Conservation (phyloP, 2,888 invertebrate species). For the Synergus gifuensis region DNA sequence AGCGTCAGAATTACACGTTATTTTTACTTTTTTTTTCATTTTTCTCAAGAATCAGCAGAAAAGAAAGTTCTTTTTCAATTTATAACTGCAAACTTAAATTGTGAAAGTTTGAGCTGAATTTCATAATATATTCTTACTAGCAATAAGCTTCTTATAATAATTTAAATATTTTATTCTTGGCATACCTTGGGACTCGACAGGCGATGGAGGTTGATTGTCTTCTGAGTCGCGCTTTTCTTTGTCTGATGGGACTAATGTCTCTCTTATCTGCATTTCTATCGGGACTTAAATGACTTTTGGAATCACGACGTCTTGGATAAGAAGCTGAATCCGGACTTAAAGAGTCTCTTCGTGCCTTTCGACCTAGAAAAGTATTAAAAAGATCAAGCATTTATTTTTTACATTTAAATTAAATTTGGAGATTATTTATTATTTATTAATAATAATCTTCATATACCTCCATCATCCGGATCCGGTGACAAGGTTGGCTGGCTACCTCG, state of each 20-base stretch:
- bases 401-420: constrained; percentile 3
- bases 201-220: constrained; percentile 90
- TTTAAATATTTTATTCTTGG: background rate
- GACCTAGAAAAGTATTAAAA: constrained; percentile 76
- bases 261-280: constrained; percentile 85
- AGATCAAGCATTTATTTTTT: background rate
- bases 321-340: constrained; percentile 94
- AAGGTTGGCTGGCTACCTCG: constrained; percentile 90
- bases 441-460: constrained; percentile 61
- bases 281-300: constrained; percentile 88
- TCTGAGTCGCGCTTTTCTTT: constrained; percentile 84
- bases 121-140: background rate
- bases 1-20: too few relatives aligned
- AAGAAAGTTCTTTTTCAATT: background rate
- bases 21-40: too few relatives aligned
- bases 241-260: constrained; percentile 88
- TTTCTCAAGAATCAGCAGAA: background rate
- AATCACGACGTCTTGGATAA: constrained; percentile 84
- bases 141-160: background rate
- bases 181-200: constrained; percentile 77
- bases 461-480: constrained; percentile 87
- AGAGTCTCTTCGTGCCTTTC: constrained; percentile 89
- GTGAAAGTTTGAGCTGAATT: background rate
- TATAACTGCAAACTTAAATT: background rate
- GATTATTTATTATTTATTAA: constrained; percentile 19